Base-by-base conservation (phyloP, 2,888 invertebrate species). In the Alloscopus bannaensis region DNA sequence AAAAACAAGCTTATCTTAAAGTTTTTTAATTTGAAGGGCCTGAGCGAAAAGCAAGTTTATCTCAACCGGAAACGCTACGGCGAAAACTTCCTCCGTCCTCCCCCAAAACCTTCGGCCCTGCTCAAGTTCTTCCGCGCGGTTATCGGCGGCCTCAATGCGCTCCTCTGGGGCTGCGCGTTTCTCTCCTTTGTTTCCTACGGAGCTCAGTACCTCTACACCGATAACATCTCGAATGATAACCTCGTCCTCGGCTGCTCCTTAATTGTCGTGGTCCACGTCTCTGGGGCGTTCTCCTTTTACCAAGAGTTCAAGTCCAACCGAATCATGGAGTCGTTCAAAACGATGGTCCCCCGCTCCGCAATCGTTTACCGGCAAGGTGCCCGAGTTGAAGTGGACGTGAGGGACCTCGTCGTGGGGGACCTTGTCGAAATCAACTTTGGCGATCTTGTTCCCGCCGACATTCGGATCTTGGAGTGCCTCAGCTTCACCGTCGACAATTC, bases 401-500 rank as follows among this genome's bases (percentile, higher is more conserved):
- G 86, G 85, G 90, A 71, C 6, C 26, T 66, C 3, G 62, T 42
- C 11, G 40, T 80, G 2, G 80, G 80, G 13, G 80, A 80, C 64
- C 47, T 80, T 3, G 80, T 80, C 0, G 80, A 80, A 59, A 64
- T 80, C 26, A 62, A 75, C 36, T 73, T 68, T 47, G 80, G 80
- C 0, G 80, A 80, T 40, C 20, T 65, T 28, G 57, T 77, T 11
- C 77, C 77, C 3, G 91, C 91, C 60, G 91, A 91, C 86, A 88
- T 91, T 75, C 88, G 91, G 69, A 87, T 91, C 80, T 88, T 91
- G 68, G 87, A 87, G 57, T 89, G 90, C 16, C 88, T 89, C 84
- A 89, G 90, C 29, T 91, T 91, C 87, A 92, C 92, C 88, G 90
- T 89, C 86, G 93, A 93, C 87, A 93, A 93, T 87, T 92, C 92